Conservation (phyloP, 1,140 invertebrate species). For the Brachionus manjavacas region DNA sequence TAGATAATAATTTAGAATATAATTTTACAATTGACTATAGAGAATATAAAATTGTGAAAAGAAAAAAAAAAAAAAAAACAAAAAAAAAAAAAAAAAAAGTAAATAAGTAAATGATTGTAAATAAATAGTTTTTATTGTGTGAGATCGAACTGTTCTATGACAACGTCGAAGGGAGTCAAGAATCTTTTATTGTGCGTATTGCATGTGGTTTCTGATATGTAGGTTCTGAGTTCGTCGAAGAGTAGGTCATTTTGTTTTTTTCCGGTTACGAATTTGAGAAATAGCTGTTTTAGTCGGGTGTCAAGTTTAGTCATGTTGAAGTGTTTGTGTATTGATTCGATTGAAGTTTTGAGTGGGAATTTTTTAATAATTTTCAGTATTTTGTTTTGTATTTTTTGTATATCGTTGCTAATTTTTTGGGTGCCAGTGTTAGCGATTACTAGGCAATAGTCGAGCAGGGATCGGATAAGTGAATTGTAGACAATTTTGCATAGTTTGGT, state of each 20-base stretch:
- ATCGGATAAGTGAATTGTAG: background rate
- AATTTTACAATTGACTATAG: no score
- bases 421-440: background rate
- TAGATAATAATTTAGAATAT: no score
- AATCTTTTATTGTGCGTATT: background rate
- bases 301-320: background rate
- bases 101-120: background rate
- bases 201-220: no score
- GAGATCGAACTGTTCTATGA: background rate
- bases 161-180: background rate
- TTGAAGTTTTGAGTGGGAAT: background rate
- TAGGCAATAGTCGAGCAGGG: background rate
- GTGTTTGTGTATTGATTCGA: background rate
- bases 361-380: background rate
- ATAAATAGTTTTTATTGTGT: background rate
- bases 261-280: background rate
- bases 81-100: background rate
- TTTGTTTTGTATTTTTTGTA: background rate
- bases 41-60: no score
- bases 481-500: background rate
- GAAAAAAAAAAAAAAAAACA: no score
- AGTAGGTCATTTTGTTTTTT: background rate
- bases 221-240: no score
- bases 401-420: background rate
- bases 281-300: background rate